Evolutionary conservation across 35 echinoderm and acorn worm species (phyloP), one percentile per base, ranked within the genome.

Genomic region (Lytechinus variegatus): DNA sequence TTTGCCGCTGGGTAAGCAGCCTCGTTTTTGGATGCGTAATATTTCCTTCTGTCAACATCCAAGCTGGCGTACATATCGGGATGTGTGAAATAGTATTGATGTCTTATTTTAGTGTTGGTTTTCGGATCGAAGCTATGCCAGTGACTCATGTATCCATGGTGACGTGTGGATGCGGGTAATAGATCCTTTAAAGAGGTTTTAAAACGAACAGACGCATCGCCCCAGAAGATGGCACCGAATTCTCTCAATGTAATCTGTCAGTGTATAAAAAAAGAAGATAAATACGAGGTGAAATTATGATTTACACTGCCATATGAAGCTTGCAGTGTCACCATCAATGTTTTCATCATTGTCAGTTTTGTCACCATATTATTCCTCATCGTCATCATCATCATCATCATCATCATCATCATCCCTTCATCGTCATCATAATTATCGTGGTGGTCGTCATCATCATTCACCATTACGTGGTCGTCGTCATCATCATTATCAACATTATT

Each of bases 161-260:
- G 97, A 14, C 93, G 24, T 9, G 52, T 51, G 4, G 93, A 79
- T 87, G 91, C 95, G 13, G 96, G 97, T 5, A 98, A 8, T 6
- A 98, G 87, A 4, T 60, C 27, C n/a, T 94, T 97, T 12, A 98
- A 87, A 87, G 97, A 97, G 55, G 90, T 87, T 86, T 92, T 95
- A n/a, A 98, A 95, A 7, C 97, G 96, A 9, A 96, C 93, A 9
- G 92, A 87, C 14, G 97, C 95, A 92, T 98, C 97, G 54, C 96
- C 97, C 95, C 95, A 98, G 86, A 96, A 98, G 21, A 98, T 96
- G 19, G 95, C 96, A 21, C 97, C 97, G 91, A 98, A 98, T 91
- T 98, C 97, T 14, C 87, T 91, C 53, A 98, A 54, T 16, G 96
- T 97, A 14, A 94, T 94, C 97, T 98, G 95, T 52, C 21, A 21